phyloP scores from a whole-genome alignment of 2,113 vertebrate species.

The Zapornia atra region DNA sequence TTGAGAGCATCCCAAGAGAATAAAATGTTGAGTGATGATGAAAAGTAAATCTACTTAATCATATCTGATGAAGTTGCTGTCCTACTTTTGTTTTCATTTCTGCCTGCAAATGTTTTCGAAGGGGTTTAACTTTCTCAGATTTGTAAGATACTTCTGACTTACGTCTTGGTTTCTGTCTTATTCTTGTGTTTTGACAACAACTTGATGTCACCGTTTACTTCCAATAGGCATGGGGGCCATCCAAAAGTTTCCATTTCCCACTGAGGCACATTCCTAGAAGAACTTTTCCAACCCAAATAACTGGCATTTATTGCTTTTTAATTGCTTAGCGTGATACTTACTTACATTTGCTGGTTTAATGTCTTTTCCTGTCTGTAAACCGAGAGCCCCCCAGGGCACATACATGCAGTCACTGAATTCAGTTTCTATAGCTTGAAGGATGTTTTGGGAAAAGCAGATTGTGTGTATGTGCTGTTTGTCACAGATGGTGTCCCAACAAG shows the following conservation, averaged over 20 bases:
- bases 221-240: background rate
- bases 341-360: conserved; percentile 43
- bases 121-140: background rate
- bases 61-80: background rate
- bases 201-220: background rate
- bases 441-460: conserved; percentile 10
- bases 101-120: background rate
- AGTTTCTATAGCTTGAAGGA: background rate
- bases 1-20: background rate
- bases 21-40: background rate
- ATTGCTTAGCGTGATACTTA: conserved; percentile 23
- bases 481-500: background rate
- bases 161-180: background rate
- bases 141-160: background rate
- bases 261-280: conserved; percentile 15
- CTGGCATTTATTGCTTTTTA: conserved; percentile 42
- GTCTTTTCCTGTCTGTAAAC: conserved; percentile 48
- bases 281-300: conserved; percentile 41
- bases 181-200: conserved; percentile 4
- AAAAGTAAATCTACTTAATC: background rate
- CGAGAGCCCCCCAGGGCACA: background rate
- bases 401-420: background rate
- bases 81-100: background rate
- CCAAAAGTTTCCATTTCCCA: conserved; percentile 37
- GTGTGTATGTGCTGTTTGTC: conserved; percentile 5